Percentiles rank a stretch among this genome's conserved stretches.
These are phyloP conservation scores for Diachasmimorpha longicaudata DNA, from an alignment of 1,140 invertebrate genomes.

Conservation along the genomic window DNA sequence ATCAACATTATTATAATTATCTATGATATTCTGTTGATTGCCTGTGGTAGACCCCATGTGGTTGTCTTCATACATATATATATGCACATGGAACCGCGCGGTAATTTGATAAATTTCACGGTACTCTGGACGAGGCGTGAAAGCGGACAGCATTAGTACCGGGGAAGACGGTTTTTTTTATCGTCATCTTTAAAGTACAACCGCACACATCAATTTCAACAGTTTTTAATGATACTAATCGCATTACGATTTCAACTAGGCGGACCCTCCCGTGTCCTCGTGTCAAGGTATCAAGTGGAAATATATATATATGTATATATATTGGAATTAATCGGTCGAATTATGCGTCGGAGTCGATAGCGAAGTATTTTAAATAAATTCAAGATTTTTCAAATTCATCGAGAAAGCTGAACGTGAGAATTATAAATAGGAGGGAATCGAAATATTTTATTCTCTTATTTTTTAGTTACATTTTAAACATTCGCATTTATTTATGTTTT, in stretches of 20 bases:
- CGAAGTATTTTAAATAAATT: too few species aligned
- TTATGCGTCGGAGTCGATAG: too few species aligned
- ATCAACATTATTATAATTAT: too few species aligned
- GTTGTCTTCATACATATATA: neutral
- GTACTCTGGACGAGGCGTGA: neutral
- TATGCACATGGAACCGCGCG: neutral
- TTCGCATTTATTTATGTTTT: too few species aligned
- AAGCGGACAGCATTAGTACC: neutral
- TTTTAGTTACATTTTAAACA: too few species aligned
- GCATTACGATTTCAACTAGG: neutral
- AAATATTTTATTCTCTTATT: too few species aligned
- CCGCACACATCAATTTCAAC: neutral
- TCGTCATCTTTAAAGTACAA: neutral
- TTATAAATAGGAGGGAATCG: too few species aligned
- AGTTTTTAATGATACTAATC: neutral
- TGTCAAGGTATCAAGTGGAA: neutral
- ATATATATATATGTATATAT: neutral
- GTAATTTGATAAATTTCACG: constrained; percentile 9
- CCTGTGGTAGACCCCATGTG: neutral
- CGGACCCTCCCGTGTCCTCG: neutral
- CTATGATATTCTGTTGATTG: neutral
- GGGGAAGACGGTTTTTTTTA: neutral
- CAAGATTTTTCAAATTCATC: too few species aligned
- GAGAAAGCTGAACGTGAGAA: too few species aligned
- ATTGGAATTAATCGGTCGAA: too few species aligned